Base-by-base conservation (phyloP, 2,888 invertebrate genomes). In the Salticus scenicus region DNA sequence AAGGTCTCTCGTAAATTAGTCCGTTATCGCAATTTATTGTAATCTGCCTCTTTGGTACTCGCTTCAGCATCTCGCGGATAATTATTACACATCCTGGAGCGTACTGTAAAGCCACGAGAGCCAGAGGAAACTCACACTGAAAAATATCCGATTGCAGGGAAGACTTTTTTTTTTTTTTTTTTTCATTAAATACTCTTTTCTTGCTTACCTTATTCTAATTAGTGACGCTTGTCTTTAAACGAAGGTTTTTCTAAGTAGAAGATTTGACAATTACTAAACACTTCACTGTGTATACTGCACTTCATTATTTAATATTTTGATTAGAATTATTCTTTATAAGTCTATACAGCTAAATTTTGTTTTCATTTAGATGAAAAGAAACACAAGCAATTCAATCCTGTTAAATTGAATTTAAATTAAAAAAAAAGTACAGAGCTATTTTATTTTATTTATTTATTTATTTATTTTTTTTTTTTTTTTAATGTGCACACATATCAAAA, bases 1-100 rank as follows among this genome's bases (percentile, higher is more conserved):
- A 63, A 63, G 31, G 42, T 41, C 24, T 69, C 69, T 64, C 28
- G 47, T 42, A 77, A 83, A 83, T 83, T 76, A 83, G 72, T 73
- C 20, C 57, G 33, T 41, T 74, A 74, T 66, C 73, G 27, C 47
- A 30, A 70, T 66, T n/a, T 67, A 27, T 67, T 20, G 73, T 51
- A 51, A 66, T 66, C 66, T 63, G 42, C 42, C 17, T 47, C 42
- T 7, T 47, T 17, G 17, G 42, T 17, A 10, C 42, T 2, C 17
- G 42, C 17, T 47, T 17, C 42, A 17, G 42, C 42, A 47, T 14
- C 7, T 7, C 42, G 17, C 10, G 42, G 42, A 17, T 47, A 47
- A 47, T 47, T 47, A 47, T 47, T 47, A 5, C 42, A 47, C 10
- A 47, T 47, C 42, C 42, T 7, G 17, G 17, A 47, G 42, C 42